These are phyloP conservation scores for Agrochola litura DNA, from an alignment of 2,888 invertebrate genomes.

Conservation along the genomic window DNA sequence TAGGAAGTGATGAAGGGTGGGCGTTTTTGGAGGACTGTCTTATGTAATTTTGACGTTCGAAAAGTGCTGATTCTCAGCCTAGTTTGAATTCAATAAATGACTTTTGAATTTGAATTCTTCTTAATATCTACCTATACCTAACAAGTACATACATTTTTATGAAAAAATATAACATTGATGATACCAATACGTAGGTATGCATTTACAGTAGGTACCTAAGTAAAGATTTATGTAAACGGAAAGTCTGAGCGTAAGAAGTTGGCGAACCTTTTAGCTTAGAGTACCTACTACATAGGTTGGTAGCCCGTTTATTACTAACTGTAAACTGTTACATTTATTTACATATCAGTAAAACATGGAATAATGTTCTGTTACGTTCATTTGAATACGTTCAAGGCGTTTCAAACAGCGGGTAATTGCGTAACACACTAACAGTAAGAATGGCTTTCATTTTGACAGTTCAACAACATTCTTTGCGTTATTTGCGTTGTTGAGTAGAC, in stretches of 20 bases:
- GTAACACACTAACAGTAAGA: no score
- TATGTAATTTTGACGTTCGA: no score
- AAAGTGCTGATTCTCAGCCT: no score
- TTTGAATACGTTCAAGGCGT: constrained; percentile 52
- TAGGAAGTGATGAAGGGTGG: no score
- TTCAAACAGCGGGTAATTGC: constrained; percentile 37
- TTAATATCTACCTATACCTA: not conserved
- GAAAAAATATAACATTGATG: not conserved
- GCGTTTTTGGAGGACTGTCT: no score
- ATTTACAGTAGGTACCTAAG: no score
- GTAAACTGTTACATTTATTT: constrained; percentile 54
- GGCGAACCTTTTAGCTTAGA: not conserved
- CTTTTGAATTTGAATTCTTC: no score
- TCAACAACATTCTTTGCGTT: no score
- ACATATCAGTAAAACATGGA: constrained; percentile 35
- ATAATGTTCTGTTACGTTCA: constrained; percentile 37
- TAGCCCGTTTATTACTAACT: constrained; percentile 10
- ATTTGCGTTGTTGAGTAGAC: no score
- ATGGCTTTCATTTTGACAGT: no score
- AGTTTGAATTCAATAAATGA: no score
- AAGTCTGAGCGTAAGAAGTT: not conserved
- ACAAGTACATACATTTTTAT: not conserved
- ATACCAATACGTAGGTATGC: no score
- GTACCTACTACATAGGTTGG: not conserved
- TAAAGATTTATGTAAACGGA: not conserved